Conservation (phyloP, 1,140 invertebrate species). For the Cyphomyrmex costatus region DNA sequence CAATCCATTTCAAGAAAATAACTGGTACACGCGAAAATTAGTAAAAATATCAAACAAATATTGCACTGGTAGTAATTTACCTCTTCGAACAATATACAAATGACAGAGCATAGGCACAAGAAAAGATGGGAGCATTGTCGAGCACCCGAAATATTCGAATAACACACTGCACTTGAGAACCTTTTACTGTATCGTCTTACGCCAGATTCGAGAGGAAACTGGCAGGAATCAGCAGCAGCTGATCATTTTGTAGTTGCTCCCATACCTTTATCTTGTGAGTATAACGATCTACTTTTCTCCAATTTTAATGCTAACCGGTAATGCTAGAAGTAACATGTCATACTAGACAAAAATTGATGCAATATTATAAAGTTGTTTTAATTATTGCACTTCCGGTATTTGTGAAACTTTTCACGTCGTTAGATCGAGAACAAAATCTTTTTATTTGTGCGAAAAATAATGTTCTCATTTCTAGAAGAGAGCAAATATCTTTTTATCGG, state of each 20-base stretch:
- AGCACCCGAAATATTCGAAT: background rate
- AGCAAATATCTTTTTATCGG: background rate
- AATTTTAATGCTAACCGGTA: background rate
- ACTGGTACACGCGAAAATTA: background rate
- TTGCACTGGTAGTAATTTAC: slow-evolving; percentile 60
- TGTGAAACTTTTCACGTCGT: background rate
- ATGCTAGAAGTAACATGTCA: background rate
- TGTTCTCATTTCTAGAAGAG: background rate
- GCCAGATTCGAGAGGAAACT: slow-evolving; percentile 59
- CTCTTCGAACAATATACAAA: slow-evolving; percentile 77
- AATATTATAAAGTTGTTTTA: background rate
- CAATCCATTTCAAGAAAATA: background rate
- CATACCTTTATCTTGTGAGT: slow-evolving; percentile 41
- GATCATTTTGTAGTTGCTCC: slow-evolving; percentile 20
- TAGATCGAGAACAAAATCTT: background rate
- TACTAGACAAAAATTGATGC: background rate
- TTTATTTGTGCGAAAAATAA: background rate
- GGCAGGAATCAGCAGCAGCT: slow-evolving; percentile 53
- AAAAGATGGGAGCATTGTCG: slow-evolving; percentile 72
- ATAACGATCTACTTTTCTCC: slow-evolving; percentile 61
- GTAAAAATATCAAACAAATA: background rate
- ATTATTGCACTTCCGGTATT: background rate
- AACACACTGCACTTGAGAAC: background rate
- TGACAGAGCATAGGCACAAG: slow-evolving; percentile 77
- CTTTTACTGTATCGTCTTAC: slow-evolving; percentile 1